phyloP scores from a whole-genome alignment of 2,888 invertebrate species.

The Meliscaeva auricollis region DNA sequence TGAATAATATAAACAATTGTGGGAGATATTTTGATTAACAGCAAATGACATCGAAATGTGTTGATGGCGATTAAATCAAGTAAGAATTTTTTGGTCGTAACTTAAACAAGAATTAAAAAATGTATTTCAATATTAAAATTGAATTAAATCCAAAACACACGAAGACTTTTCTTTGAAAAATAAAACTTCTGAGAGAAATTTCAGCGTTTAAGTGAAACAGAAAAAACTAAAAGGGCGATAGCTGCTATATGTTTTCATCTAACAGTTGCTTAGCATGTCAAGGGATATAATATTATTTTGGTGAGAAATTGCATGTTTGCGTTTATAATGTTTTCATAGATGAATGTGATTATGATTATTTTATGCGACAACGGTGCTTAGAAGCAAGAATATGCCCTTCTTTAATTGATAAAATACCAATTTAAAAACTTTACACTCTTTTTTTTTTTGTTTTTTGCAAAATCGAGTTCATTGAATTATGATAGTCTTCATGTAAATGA shows the following conservation, averaged over 20 bases:
- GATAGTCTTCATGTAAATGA: too few relatives aligned
- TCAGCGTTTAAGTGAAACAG: neutral
- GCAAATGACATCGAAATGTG: neutral
- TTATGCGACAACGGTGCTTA: too few relatives aligned
- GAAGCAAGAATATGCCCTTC: too few relatives aligned
- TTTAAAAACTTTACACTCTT: too few relatives aligned
- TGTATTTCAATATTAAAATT: too few relatives aligned
- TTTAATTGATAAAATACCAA: too few relatives aligned
- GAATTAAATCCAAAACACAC: too few relatives aligned
- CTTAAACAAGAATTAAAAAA: neutral
- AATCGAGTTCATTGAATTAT: too few relatives aligned
- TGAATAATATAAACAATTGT: constrained; percentile 33
- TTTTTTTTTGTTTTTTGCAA: too few relatives aligned
- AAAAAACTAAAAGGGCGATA: neutral
- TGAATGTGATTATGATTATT: neutral
- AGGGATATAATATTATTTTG: neutral
- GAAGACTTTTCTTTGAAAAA: neutral
- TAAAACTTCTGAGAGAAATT: neutral
- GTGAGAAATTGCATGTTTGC: neutral
- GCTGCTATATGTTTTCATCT: neutral
- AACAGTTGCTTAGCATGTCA: constrained; percentile 15
- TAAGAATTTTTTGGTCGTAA: neutral
- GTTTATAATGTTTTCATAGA: neutral
- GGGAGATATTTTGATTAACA: constrained; percentile 4
- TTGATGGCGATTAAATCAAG: neutral